These are phyloP conservation scores for Chloromyia formosa DNA, from an alignment of 2,888 invertebrate genomes.

Conservation along the genomic window DNA sequence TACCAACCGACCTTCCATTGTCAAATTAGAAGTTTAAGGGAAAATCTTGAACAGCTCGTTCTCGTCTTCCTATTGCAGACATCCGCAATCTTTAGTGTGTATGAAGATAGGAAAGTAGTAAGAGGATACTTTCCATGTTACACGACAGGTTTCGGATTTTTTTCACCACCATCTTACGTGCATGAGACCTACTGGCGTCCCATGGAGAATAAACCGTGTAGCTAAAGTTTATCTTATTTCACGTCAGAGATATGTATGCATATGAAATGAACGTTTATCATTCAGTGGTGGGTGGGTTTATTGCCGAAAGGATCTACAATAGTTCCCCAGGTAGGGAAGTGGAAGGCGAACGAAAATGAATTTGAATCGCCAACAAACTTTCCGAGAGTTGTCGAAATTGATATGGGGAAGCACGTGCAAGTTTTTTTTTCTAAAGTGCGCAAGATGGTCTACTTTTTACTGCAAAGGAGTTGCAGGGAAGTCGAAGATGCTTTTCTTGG, in stretches of 20 bases:
- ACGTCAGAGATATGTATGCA: constrained; percentile 14
- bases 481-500: too few relatives aligned
- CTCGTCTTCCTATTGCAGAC: background rate
- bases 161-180: background rate
- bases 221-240: constrained; percentile 16
- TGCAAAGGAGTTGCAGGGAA: too few relatives aligned
- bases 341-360: background rate
- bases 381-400: too few relatives aligned
- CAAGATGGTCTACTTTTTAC: too few relatives aligned
- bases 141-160: background rate
- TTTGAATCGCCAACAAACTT: too few relatives aligned
- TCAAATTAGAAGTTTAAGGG: constrained; percentile 36
- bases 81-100: too few relatives aligned
- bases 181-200: background rate
- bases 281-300: background rate
- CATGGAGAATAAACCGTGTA: background rate
- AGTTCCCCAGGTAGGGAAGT: background rate
- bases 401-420: too few relatives aligned
- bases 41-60: background rate
- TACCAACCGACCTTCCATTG: constrained; percentile 26
- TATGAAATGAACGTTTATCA: constrained; percentile 13
- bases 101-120: too few relatives aligned
- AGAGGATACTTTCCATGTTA: too few relatives aligned
- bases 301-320: background rate
- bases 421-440: too few relatives aligned